phyloP scores from a whole-genome alignment of 1,140 invertebrate genomes.

The Saccostrea glomerata region DNA sequence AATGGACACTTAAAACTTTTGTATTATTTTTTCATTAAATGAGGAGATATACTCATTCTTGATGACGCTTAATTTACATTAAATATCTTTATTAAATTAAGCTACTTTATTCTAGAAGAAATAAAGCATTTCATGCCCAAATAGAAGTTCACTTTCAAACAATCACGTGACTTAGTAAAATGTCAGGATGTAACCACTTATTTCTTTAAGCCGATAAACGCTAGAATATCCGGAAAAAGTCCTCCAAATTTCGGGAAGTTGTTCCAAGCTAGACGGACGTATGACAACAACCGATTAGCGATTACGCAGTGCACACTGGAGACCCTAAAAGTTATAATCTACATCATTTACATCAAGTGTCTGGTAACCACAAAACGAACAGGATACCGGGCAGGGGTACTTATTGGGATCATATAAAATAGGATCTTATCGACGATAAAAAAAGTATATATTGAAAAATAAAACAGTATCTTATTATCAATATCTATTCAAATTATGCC shows the following conservation, averaged over 20 bases:
- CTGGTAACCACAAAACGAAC: neutral
- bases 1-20: neutral
- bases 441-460: neutral
- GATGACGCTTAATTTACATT: neutral
- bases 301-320: neutral
- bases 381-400: neutral
- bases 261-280: neutral
- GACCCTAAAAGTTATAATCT: neutral
- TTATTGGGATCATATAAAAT: neutral
- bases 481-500: neutral
- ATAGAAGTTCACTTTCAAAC: neutral
- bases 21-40: neutral
- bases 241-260: slow-evolving; percentile 15
- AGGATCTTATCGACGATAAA: neutral
- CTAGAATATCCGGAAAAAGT: neutral
- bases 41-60: neutral
- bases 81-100: no score
- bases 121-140: neutral
- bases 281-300: slow-evolving; percentile 15
- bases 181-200: no score
- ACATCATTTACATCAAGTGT: neutral
- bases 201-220: neutral
- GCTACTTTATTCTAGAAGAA: neutral
- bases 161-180: neutral
- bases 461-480: neutral